These are phyloP conservation scores for Andrena fulva DNA, from an alignment of 2,888 invertebrate species.

Conservation along the genomic window DNA sequence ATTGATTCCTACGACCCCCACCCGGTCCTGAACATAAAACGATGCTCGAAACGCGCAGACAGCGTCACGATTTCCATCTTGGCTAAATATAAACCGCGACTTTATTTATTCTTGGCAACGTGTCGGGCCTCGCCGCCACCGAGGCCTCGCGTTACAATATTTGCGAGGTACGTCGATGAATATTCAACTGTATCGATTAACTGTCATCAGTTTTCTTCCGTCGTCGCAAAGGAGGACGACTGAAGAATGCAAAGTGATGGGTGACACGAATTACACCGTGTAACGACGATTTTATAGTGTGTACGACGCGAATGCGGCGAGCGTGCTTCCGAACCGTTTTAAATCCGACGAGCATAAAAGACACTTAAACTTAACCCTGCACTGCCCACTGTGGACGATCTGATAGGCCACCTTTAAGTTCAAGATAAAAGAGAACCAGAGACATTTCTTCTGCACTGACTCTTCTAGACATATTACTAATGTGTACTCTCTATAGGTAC, in stretches of 20 bases:
- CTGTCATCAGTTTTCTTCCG: background rate
- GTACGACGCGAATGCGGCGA: background rate
- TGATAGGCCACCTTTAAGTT: too few relatives aligned
- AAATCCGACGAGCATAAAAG: background rate
- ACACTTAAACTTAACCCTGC: too few relatives aligned
- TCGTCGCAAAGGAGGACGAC: background rate
- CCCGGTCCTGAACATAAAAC: slow-evolving; percentile 38
- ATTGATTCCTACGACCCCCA: slow-evolving; percentile 14
- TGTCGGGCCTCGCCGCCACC: slow-evolving; percentile 42
- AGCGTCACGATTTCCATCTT: slow-evolving; percentile 56
- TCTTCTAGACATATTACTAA: too few relatives aligned
- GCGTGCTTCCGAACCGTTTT: background rate
- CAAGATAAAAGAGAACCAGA: too few relatives aligned
- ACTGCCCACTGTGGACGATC: too few relatives aligned
- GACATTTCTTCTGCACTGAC: too few relatives aligned
- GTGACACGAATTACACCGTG: background rate
- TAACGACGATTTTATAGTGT: background rate
- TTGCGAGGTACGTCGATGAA: slow-evolving; percentile 43
- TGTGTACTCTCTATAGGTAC: too few relatives aligned
- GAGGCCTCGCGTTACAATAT: slow-evolving; percentile 29
- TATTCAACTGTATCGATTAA: slow-evolving; percentile 48
- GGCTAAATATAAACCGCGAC: slow-evolving; percentile 69
- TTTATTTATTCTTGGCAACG: slow-evolving; percentile 71
- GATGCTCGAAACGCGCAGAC: slow-evolving; percentile 32
- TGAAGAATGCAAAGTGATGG: background rate